These are phyloP conservation scores for Acromyrmex charruanus DNA, from an alignment of 1,140 invertebrate genomes.

Conservation along the genomic window DNA sequence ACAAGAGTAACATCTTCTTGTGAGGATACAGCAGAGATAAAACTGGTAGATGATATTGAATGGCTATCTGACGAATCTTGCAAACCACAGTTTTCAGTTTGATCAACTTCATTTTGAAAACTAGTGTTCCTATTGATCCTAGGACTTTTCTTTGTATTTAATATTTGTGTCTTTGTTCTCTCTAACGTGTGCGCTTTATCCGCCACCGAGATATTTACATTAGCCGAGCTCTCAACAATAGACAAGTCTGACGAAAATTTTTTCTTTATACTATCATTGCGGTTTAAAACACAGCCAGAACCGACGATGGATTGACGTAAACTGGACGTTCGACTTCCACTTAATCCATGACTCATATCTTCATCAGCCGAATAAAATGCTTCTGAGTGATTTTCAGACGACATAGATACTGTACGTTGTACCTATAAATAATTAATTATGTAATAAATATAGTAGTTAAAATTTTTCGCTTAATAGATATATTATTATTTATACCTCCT, in stretches of 20 bases:
- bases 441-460: neutral
- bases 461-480: neutral
- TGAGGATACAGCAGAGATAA: slow-evolving; percentile 97
- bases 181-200: slow-evolving; percentile 84
- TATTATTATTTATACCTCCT: slow-evolving; percentile 78
- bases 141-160: slow-evolving; percentile 75
- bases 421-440: slow-evolving; percentile 84
- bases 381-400: slow-evolving; percentile 95
- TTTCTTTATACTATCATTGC: slow-evolving; percentile 86
- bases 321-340: slow-evolving; percentile 88
- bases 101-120: slow-evolving; percentile 70
- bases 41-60: slow-evolving; percentile 94
- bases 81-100: slow-evolving; percentile 76
- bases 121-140: slow-evolving; percentile 74
- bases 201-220: slow-evolving; percentile 73
- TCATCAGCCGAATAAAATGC: slow-evolving; percentile 97
- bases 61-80: slow-evolving; percentile 89
- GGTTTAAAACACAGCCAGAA: slow-evolving; percentile 84
- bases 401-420: slow-evolving; percentile 94
- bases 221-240: slow-evolving; percentile 86
- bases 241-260: slow-evolving; percentile 87
- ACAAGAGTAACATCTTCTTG: slow-evolving; percentile 97
- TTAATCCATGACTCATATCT: slow-evolving; percentile 89
- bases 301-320: slow-evolving; percentile 89
- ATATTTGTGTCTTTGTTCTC: slow-evolving; percentile 78